Evolutionary conservation across 2,888 invertebrate species (phyloP).

Genomic region (Bugula neritina): DNA sequence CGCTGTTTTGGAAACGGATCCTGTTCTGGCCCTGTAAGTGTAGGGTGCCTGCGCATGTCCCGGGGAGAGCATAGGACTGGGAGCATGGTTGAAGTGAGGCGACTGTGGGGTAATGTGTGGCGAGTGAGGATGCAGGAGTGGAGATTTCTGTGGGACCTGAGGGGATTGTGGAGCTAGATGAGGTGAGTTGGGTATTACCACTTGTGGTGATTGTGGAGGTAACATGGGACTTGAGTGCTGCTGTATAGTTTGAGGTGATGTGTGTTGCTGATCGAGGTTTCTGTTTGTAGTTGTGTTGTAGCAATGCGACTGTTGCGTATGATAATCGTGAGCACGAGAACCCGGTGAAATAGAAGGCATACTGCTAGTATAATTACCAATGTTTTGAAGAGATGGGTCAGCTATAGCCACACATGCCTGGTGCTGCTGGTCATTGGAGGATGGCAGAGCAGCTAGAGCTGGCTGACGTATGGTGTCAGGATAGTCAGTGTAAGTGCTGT

Average conservation of each 20-base stretch:
- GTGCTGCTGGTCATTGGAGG: not conserved
- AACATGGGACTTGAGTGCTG: constrained; percentile 12
- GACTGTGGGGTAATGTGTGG: constrained; percentile 14
- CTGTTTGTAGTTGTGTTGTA: not conserved
- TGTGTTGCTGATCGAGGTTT: not conserved
- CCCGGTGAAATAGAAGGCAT: not conserved
- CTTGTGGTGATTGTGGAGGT: constrained; percentile 22
- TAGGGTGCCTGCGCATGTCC: constrained; percentile 1
- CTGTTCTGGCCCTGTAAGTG: not conserved
- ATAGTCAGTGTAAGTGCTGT: not conserved
- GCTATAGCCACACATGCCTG: not conserved
- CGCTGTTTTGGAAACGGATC: constrained; percentile 1
- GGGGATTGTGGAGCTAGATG: constrained; percentile 16
- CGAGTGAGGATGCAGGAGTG: constrained; percentile 1
- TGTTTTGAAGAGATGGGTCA: not conserved
- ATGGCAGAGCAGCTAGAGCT: not conserved
- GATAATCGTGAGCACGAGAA: not conserved
- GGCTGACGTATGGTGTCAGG: not conserved
- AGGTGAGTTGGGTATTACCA: constrained; percentile 15
- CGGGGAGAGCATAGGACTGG: constrained; percentile 2
- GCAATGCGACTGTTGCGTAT: not conserved
- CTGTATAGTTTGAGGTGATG: not conserved
- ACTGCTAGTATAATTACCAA: not conserved
- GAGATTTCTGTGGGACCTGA: constrained; percentile 18
- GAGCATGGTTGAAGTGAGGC: constrained; percentile 1